Percentiles rank a stretch among this genome's conserved stretches.
Conservation (phyloP, 37 sponge, comb jelly and placozoan genomes). For the Cladorhizidae sp. region DNA sequence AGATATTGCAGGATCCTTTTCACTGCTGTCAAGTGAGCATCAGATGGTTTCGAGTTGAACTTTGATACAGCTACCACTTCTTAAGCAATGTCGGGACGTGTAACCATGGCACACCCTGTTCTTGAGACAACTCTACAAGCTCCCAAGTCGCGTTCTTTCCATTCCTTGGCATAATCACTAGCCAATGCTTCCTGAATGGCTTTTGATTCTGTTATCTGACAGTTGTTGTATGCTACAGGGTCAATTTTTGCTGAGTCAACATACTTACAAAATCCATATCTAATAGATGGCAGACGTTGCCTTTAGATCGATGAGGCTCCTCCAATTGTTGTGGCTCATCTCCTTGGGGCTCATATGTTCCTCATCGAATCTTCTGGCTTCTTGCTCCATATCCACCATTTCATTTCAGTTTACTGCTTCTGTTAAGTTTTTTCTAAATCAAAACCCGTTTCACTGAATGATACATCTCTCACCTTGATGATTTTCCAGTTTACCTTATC, state of each 20-base stretch:
- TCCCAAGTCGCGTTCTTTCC: too few relatives aligned
- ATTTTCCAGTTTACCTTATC: conserved; percentile 29
- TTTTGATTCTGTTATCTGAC: conserved; percentile 18
- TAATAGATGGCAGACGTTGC: conserved; percentile 15
- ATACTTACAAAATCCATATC: conserved; percentile 55
- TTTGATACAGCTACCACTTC: too few relatives aligned
- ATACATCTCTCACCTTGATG: conserved; percentile 28
- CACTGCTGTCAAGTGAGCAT: too few relatives aligned
- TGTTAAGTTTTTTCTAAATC: too few relatives aligned
- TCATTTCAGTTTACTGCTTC: too few relatives aligned
- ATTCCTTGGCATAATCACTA: conserved; percentile 32
- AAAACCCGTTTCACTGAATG: conserved; percentile 37
- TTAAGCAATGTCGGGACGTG: too few relatives aligned
- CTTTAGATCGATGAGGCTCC: conserved; percentile 37
- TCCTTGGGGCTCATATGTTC: too few relatives aligned
- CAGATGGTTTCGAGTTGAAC: too few relatives aligned
- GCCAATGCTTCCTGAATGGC: conserved; percentile 44
- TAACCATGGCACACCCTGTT: too few relatives aligned
- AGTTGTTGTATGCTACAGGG: conserved; percentile 13
- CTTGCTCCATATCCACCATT: not conserved
- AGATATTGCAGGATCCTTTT: too few relatives aligned
- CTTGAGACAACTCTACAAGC: too few relatives aligned
- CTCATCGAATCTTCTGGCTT: not conserved
- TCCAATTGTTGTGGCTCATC: not conserved
- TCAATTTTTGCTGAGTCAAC: conserved; percentile 25